These are phyloP conservation scores for Calephelis virginiensis DNA, from an alignment of 1,140 invertebrate species.

Conservation along the genomic window DNA sequence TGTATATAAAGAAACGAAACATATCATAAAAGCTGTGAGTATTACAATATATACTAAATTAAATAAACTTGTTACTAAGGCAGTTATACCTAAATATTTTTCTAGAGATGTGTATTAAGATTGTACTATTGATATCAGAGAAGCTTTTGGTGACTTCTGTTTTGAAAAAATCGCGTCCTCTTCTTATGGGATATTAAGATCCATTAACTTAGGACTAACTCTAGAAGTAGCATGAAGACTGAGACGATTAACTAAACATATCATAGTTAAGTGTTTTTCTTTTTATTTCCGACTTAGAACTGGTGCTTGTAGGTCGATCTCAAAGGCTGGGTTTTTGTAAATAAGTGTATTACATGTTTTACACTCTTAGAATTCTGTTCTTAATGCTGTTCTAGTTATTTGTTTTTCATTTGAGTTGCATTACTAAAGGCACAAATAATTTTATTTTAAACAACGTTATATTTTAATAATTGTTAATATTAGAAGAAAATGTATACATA, in stretches of 20 bases:
- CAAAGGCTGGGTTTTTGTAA: constrained; percentile 75
- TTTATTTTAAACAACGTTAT: too few species aligned
- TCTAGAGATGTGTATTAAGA: constrained; percentile 74
- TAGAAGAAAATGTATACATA: too few species aligned
- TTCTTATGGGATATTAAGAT: constrained; percentile 74
- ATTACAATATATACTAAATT: constrained; percentile 76
- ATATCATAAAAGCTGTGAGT: constrained; percentile 76
- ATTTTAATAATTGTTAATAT: too few species aligned
- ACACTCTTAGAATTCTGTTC: constrained; percentile 59
- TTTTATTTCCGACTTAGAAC: constrained; percentile 75
- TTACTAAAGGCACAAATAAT: neutral
- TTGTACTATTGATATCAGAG: constrained; percentile 61
- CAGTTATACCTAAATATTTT: constrained; percentile 77
- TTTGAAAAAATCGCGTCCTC: constrained; percentile 73
- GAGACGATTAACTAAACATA: constrained; percentile 72
- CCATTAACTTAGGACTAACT: constrained; percentile 73
- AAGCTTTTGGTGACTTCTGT: constrained; percentile 69
- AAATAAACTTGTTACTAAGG: constrained; percentile 69
- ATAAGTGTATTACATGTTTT: constrained; percentile 72
- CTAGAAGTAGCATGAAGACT: constrained; percentile 76
- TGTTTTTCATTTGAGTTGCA: constrained; percentile 29
- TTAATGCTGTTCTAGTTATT: constrained; percentile 34
- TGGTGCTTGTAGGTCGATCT: constrained; percentile 77
- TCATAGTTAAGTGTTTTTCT: constrained; percentile 72
- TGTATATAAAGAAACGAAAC: constrained; percentile 69